Conservation (phyloP, 2,113 vertebrate species). For the Fukomys damarensis region DNA sequence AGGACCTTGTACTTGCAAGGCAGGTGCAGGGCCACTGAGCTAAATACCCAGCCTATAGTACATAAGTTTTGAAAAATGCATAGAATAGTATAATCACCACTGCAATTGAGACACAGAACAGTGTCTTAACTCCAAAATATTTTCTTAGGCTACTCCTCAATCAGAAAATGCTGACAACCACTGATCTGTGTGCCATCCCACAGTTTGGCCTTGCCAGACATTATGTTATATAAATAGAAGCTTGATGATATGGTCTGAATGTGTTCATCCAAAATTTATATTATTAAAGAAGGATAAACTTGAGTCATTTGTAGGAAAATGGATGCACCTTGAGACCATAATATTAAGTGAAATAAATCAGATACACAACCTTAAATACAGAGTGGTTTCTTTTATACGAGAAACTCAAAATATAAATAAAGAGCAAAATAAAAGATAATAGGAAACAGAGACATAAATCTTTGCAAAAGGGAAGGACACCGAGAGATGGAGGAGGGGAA, state of each 20-base stretch:
- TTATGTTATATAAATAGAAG: not conserved
- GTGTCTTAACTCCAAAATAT: not conserved
- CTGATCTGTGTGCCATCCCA: too few species aligned
- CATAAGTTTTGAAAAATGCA: not conserved
- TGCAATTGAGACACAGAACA: not conserved
- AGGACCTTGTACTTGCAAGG: too few species aligned
- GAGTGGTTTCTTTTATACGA: not conserved
- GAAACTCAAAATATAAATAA: not conserved
- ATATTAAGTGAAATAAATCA: not conserved
- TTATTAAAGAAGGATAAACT: not conserved
- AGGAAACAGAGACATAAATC: not conserved
- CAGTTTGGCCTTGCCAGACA: not conserved
- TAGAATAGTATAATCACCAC: not conserved
- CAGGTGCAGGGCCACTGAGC: too few species aligned
- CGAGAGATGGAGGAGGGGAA: not conserved
- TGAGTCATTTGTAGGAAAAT: not conserved
- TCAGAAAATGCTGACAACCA: not conserved
- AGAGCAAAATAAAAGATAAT: not conserved
- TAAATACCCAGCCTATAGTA: too few species aligned
- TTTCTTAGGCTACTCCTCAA: not conserved
- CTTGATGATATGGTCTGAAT: not conserved
- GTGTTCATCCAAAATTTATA: not conserved
- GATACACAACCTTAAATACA: not conserved
- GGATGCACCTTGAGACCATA: not conserved
- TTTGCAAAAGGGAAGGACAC: not conserved